Evolutionary conservation across 2,888 invertebrate species (phyloP), one percentile per base, ranked within the genome.

Genomic region (Drosophila mulleri): DNA sequence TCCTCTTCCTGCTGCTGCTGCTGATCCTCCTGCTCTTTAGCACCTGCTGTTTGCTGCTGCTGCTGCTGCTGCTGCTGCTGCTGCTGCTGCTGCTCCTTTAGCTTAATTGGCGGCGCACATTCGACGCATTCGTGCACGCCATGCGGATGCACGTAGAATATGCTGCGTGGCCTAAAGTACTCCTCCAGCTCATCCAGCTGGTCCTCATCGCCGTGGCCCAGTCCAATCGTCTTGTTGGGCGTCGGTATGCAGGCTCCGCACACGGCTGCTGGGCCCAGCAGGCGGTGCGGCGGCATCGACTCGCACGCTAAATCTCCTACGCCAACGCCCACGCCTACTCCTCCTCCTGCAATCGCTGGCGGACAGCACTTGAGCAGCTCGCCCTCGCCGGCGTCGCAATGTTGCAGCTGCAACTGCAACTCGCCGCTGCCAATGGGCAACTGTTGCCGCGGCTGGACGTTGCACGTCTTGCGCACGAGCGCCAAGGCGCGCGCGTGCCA

Each of bases 201-300:
- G 60, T 77, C 63, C 63, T 75, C 63, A 69, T 72, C 65, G 71
- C 73, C 61, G 54, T 66, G 66, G 29, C 56, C 83, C 37, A 57
- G 59, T 41, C 39, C 48, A 44, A 65, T 32, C 45, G 44, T 32
- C 32, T 42, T 64, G 65, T 67, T 65, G 16, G 67, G 32, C 52
- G 69, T 65, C 81, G 94, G 93, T 93, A 96, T 94, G 94, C 96
- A 96, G 93, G 94, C 95, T 72, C 83, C 83, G 94, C 96, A 96
- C 94, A 96, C 95, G 93, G 95, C 95, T 93, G 95, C 95, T 94
- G 95, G 94, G 94, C 94, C 93, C 92, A 94, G 85, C 90, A 94
- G 89, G 92, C 95, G 94, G 94, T 95, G 95, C 86, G 95, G 95
- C 94, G 96, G 96, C 96, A 96, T 96, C 94, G 94, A 44, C 35